Conservation (phyloP, 2,797 vertebrate genomes). For the Gastrophryne carolinensis region DNA sequence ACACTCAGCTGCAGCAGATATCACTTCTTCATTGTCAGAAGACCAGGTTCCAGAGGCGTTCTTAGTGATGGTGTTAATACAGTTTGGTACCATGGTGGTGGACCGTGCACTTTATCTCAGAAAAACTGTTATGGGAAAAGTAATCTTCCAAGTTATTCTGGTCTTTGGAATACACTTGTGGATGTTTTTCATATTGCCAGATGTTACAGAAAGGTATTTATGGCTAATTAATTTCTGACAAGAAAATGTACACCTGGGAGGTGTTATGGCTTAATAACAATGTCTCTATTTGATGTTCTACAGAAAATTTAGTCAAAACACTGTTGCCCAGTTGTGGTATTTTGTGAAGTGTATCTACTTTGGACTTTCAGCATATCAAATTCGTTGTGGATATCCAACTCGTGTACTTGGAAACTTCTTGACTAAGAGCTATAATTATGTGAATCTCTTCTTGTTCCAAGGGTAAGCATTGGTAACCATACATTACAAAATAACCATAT, state of each 20-base stretch:
- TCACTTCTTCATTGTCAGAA: conserved; percentile 93
- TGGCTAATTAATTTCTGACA: not conserved
- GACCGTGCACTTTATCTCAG: conserved; percentile 94
- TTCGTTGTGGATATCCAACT: conserved; percentile 97
- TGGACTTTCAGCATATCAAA: conserved; percentile 97
- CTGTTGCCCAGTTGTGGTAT: conserved; percentile 96
- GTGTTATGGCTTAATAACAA: not conserved
- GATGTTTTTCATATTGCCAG: conserved; percentile 98
- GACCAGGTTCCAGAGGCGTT: conserved; percentile 95
- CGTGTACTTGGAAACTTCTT: conserved; percentile 97
- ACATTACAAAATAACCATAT: too few species aligned
- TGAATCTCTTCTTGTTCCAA: conserved; percentile 98
- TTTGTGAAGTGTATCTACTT: conserved; percentile 99
- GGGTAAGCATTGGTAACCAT: conserved; percentile 80
- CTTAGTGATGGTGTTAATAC: conserved; percentile 97
- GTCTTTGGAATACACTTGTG: conserved; percentile 98
- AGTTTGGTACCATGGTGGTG: conserved; percentile 97
- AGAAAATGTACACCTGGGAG: not conserved
- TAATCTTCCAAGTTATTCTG: conserved; percentile 95
- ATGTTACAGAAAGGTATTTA: conserved; percentile 88
- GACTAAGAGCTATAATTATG: conserved; percentile 98
- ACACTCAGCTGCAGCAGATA: conserved; percentile 93
- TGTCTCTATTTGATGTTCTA: conserved; percentile 22
- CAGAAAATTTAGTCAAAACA: conserved; percentile 95
- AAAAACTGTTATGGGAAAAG: conserved; percentile 95